A percentile compares a stretch with the other conserved stretches of the same genome.
Evolutionary conservation across 1,140 invertebrate species (phyloP).

Genomic region (Pseudoatta argentina): DNA sequence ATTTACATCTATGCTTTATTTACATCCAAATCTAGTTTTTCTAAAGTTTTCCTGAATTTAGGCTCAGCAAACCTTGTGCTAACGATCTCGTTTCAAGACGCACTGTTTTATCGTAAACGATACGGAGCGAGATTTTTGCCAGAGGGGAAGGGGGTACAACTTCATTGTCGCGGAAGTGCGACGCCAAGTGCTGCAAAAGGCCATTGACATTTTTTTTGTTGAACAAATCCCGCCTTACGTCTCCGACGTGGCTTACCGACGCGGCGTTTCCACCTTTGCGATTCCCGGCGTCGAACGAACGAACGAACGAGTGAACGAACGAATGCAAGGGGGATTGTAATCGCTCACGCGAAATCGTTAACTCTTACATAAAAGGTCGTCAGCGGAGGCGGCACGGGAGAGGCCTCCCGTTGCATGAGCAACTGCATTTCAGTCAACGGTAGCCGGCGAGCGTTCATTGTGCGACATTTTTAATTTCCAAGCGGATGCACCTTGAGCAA

Average conservation of each 20-base stretch:
- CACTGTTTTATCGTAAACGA: conserved; percentile 22
- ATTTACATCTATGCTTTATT: conserved; percentile 8
- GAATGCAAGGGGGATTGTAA: conserved; percentile 66
- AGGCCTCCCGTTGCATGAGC: conserved; percentile 20
- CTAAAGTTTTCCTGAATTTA: not conserved
- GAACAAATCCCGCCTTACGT: conserved; percentile 40
- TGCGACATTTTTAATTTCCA: conserved; percentile 84
- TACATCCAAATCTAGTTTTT: not conserved
- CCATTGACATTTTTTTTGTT: conserved; percentile 40
- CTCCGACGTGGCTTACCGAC: not conserved
- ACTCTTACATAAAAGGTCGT: conserved; percentile 76
- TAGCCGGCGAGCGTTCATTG: conserved; percentile 78
- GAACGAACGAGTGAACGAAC: not conserved
- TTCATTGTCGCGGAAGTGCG: conserved; percentile 45
- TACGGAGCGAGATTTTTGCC: conserved; percentile 23
- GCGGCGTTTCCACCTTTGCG: conserved; percentile 63
- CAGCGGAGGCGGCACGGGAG: conserved; percentile 38
- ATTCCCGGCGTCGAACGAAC: conserved; percentile 65
- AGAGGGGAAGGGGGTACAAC: not conserved
- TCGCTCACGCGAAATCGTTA: conserved; percentile 78
- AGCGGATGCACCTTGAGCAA: conserved; percentile 80
- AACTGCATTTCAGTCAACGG: conserved; percentile 64
- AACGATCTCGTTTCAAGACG: conserved; percentile 50
- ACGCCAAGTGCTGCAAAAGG: conserved; percentile 28
- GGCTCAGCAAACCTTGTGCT: not conserved